phyloP scores from a whole-genome alignment of 2,113 vertebrate genomes.

The Mastomys coucha region DNA sequence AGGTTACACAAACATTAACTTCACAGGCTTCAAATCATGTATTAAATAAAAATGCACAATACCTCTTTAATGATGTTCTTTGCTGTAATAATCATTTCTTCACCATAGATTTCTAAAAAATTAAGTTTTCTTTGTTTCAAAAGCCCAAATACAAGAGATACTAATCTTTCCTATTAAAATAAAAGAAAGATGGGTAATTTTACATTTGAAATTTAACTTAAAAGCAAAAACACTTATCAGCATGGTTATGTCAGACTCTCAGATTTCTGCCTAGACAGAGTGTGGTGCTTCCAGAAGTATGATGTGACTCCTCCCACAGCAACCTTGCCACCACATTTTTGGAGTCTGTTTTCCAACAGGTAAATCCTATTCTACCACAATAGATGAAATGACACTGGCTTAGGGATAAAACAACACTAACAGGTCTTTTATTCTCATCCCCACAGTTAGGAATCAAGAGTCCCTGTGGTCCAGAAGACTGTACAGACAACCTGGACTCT shows the following conservation, averaged over 20 bases:
- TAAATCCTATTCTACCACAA: neutral
- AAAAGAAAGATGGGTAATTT: conserved; percentile 53
- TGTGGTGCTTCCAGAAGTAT: neutral
- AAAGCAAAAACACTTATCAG: conserved; percentile 51
- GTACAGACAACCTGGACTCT: neutral
- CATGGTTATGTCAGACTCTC: conserved; percentile 11
- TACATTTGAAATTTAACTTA: conserved; percentile 68
- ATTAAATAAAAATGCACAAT: conserved; percentile 63
- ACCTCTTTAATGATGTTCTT: conserved; percentile 97
- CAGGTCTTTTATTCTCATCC: neutral
- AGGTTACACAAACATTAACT: conserved; percentile 44
- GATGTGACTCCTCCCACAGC: neutral
- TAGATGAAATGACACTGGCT: conserved; percentile 20
- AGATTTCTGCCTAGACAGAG: neutral
- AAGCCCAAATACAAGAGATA: conserved; percentile 96
- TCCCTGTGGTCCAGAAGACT: neutral
- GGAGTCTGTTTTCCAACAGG: conserved; percentile 34
- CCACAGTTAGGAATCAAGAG: conserved; percentile 35
- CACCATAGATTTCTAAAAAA: conserved; percentile 97
- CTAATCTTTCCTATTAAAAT: conserved; percentile 92
- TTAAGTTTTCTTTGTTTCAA: conserved; percentile 97
- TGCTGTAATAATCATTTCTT: conserved; percentile 95
- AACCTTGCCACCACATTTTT: conserved; percentile 39
- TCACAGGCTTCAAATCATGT: conserved; percentile 22
- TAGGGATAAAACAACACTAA: neutral